phyloP scores from a whole-genome alignment of 1,140 invertebrate genomes.

The Chelonus insularis region DNA sequence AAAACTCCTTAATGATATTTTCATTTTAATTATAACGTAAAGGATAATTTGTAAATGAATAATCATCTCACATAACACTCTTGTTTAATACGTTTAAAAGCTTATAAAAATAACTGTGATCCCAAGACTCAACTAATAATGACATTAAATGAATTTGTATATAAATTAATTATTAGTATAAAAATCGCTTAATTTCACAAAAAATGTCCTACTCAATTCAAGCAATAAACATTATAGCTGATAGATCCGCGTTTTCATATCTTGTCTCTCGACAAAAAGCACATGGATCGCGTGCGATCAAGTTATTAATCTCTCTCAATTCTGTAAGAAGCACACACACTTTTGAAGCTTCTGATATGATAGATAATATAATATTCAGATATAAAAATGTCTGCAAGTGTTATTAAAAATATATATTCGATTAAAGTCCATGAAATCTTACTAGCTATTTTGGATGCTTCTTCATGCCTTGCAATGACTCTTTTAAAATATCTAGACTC shows the following conservation, averaged over 20 bases:
- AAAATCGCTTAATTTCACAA: background rate
- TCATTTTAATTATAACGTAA: too few relatives aligned
- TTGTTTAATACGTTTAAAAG: too few relatives aligned
- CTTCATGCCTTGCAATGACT: too few relatives aligned
- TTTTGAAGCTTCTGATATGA: background rate
- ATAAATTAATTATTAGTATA: background rate
- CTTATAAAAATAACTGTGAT: too few relatives aligned
- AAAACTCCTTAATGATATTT: too few relatives aligned
- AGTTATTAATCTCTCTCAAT: background rate
- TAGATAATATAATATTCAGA: background rate
- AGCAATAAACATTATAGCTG: background rate
- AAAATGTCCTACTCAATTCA: background rate
- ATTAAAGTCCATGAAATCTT: conserved; percentile 30
- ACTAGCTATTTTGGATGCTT: conserved; percentile 18
- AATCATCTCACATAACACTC: too few relatives aligned
- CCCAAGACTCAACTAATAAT: background rate
- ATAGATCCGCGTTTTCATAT: background rate
- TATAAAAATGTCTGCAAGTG: background rate
- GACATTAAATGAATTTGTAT: background rate
- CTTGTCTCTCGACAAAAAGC: background rate
- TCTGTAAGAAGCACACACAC: background rate
- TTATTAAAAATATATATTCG: conserved; percentile 28
- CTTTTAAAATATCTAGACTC: too few relatives aligned
- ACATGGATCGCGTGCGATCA: conserved; percentile 3
- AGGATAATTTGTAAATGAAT: too few relatives aligned